Conservation (phyloP, 1,140 invertebrate genomes). For the Tetramorium simillimum region DNA sequence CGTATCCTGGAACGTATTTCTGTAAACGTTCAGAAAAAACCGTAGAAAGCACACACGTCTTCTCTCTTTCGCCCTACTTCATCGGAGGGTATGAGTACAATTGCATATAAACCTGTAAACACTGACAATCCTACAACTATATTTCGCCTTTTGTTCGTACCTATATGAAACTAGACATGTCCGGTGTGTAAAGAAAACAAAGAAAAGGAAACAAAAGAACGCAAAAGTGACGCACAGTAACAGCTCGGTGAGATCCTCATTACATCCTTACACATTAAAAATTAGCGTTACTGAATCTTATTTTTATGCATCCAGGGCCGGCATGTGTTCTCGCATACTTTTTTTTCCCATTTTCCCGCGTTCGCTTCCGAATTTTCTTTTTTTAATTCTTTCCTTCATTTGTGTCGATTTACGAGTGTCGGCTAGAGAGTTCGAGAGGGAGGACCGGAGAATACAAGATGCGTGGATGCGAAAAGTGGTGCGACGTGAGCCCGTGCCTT, state of each 20-base stretch:
- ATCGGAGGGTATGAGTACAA: slow-evolving; percentile 51
- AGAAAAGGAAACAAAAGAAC: slow-evolving; percentile 4
- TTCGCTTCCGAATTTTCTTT: slow-evolving; percentile 68
- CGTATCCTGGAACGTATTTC: not conserved
- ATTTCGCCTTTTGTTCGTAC: slow-evolving; percentile 38
- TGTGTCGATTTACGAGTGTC: slow-evolving; percentile 57
- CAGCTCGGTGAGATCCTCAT: slow-evolving; percentile 70
- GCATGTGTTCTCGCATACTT: slow-evolving; percentile 69
- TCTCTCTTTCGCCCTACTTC: slow-evolving; percentile 53
- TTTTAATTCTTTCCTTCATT: slow-evolving; percentile 63
- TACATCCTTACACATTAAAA: slow-evolving; percentile 80
- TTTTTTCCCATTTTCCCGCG: slow-evolving; percentile 68
- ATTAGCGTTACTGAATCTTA: slow-evolving; percentile 78
- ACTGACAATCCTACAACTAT: slow-evolving; percentile 69
- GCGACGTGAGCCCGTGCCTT: slow-evolving; percentile 35
- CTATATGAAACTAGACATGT: not conserved
- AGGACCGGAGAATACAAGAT: slow-evolving; percentile 80
- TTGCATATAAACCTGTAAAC: slow-evolving; percentile 77
- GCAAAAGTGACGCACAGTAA: slow-evolving; percentile 55
- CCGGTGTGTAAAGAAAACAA: not conserved
- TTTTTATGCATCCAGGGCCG: slow-evolving; percentile 78
- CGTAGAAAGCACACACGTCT: slow-evolving; percentile 37
- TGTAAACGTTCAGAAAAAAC: slow-evolving; percentile 36
- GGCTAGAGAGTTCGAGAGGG: slow-evolving; percentile 77
- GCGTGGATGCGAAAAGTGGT: slow-evolving; percentile 74